Evolutionary conservation across 2,113 vertebrate genomes (phyloP).

Genomic region (Ctenomys sociabilis): DNA sequence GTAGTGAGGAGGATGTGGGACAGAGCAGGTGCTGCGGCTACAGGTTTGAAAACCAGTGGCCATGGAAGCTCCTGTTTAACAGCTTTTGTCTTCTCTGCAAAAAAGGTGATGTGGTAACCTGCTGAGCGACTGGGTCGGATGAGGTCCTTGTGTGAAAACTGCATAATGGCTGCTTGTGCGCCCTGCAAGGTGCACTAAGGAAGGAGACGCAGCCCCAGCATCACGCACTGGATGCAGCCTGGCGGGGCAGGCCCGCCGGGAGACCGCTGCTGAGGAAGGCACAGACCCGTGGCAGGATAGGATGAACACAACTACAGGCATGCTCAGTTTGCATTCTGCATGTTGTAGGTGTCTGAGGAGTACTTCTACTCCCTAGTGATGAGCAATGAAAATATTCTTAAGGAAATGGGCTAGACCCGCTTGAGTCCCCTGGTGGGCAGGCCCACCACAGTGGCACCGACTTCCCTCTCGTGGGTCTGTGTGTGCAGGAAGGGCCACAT

Average conservation of each 20-base stretch:
- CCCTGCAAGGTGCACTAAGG: background rate
- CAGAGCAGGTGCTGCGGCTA: rapidly evolving
- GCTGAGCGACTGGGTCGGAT: background rate
- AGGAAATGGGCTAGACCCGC: background rate
- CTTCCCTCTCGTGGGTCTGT: background rate
- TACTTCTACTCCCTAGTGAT: background rate
- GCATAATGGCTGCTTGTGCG: background rate
- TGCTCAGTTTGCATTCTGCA: background rate
- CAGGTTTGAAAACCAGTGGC: background rate
- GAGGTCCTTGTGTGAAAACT: background rate
- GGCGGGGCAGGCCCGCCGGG: no score
- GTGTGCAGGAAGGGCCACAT: background rate
- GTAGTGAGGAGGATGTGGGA: background rate
- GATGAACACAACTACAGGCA: rapidly evolving
- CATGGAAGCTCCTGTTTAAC: background rate
- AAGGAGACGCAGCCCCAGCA: background rate
- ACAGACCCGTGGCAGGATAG: rapidly evolving
- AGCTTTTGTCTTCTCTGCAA: background rate
- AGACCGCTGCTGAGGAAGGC: background rate
- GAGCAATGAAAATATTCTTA: background rate
- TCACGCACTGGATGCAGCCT: background rate
- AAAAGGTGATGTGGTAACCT: background rate
- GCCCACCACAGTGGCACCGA: background rate
- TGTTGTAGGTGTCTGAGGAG: background rate
- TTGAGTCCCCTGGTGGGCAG: background rate